A percentile compares a stretch with the other conserved stretches of the same genome.
Evolutionary conservation across 2,113 vertebrate genomes (phyloP).

Genomic region (Urocynchramus pylzowi): DNA sequence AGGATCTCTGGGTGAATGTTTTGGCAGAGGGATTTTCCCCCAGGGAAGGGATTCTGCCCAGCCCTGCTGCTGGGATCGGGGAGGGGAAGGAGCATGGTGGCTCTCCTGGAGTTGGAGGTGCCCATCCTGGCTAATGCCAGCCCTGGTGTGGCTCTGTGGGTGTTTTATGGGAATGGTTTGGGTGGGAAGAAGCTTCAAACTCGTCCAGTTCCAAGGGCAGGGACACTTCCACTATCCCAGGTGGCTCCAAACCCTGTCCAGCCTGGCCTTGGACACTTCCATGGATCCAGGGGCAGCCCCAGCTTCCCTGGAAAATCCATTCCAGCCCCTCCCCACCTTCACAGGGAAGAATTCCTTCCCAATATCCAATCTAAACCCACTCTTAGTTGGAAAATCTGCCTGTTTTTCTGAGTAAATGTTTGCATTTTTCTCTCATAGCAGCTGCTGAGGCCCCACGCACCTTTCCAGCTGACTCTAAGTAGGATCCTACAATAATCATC

Average conservation of each 20-base stretch:
- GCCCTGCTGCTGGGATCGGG: neutral
- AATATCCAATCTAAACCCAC: neutral
- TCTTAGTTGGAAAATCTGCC: neutral
- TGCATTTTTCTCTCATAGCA: neutral
- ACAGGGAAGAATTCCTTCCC: neutral
- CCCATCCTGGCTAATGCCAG: neutral
- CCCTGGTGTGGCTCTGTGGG: too few species aligned
- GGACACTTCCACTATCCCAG: neutral
- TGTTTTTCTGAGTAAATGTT: neutral
- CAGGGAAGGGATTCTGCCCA: neutral
- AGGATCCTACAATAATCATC: neutral
- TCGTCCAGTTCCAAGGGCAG: neutral
- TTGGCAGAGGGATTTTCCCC: neutral
- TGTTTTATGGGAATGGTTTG: neutral
- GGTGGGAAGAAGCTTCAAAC: neutral
- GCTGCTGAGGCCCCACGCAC: neutral
- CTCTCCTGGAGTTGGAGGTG: neutral
- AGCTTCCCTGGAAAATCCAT: neutral
- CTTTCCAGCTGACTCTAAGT: neutral
- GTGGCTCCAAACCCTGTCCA: accelerated
- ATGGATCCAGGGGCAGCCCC: neutral
- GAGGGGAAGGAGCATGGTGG: accelerated
- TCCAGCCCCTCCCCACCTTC: neutral
- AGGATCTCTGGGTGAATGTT: too few species aligned
- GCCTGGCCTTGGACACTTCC: neutral